Evolutionary conservation across 2,888 invertebrate genomes (phyloP).

Genomic region (Bombylius major): DNA sequence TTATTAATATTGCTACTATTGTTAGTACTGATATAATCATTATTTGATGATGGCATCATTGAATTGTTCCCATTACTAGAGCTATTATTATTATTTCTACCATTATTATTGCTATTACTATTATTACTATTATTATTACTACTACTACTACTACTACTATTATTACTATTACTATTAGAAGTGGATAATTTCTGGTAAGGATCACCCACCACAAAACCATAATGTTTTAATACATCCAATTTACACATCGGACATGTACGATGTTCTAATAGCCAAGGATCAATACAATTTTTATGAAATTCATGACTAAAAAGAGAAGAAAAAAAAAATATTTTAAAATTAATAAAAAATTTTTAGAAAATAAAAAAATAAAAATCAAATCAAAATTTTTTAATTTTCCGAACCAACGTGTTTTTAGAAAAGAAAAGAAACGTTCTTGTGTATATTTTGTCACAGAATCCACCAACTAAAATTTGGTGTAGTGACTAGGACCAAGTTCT

Average conservation of each 20-base stretch:
- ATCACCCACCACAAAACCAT: conserved; percentile 70
- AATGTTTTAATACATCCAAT: conserved; percentile 84
- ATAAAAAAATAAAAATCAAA: too few relatives aligned
- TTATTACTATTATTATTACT: conserved; percentile 6
- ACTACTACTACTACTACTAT: neutral
- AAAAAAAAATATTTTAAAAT: neutral
- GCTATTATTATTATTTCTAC: conserved; percentile 6
- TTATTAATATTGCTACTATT: conserved; percentile 13
- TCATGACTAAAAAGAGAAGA: conserved; percentile 58
- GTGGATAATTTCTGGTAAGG: conserved; percentile 26
- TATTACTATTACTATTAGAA: neutral
- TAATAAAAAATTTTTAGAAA: too few relatives aligned
- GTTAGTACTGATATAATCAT: conserved; percentile 17
- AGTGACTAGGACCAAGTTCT: too few relatives aligned
- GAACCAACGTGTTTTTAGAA: too few relatives aligned
- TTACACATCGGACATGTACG: conserved; percentile 96
- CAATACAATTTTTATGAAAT: conserved; percentile 91
- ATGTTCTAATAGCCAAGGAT: conserved; percentile 91
- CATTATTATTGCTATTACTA: conserved; percentile 8
- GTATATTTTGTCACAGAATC: too few relatives aligned
- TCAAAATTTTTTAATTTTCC: too few relatives aligned
- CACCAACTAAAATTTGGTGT: too few relatives aligned
- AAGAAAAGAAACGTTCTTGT: too few relatives aligned
- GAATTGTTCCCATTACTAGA: conserved; percentile 5
- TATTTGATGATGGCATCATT: conserved; percentile 8